Base-by-base conservation (phyloP, 37 sponge, comb jelly and placozoan species). In the Cliona cf. orientalis region DNA sequence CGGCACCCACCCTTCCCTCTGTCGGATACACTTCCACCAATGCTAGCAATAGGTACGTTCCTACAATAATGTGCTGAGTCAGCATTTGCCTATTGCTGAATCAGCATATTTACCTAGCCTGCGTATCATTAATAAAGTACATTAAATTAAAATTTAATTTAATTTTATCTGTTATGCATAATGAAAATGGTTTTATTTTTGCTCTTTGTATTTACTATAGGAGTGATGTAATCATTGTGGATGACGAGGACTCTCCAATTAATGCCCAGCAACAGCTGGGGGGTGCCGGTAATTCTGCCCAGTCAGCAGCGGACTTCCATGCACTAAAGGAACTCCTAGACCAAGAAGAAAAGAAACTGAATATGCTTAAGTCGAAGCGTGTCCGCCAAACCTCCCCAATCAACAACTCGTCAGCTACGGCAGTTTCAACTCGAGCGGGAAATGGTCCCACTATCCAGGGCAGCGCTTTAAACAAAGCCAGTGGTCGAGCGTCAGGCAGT, bases 331-430 rank as follows among this genome's bases (percentile, higher is more conserved):
- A 89, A 32, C 83, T 83, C 17, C 75, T 90, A 37, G 74, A 72
- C 32, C 80, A 84, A 36, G 90, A 90, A 44, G 90, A 90, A 55
- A 65, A 53, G 31, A 79, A 73, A 62, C 69, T 90, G n/a, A 59
- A 42, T 11, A 35, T 78, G 45, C 53, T 90, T 37, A 90, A 90
- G 63, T 40, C 83, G 11, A 71, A 80, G 3, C 77, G 73, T 12
- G 60, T 46, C 1, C 46, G 62, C 35, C 81, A 81, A 43, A 62
- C 21, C 36, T 25, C 69, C 31, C 46, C 31, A 4, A 9, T 41
- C 26, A n/a, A n/a, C n/a, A n/a, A n/a, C n/a, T n/a, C n/a, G n/a
- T n/a, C n/a, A n/a, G n/a, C n/a, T n/a, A n/a, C n/a, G n/a, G n/a
- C n/a, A n/a, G n/a, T n/a, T n/a, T n/a, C n/a, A n/a, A n/a, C n/a